Evolutionary conservation across 2,888 invertebrate species (phyloP), one percentile per base, ranked within the genome.

Genomic region (Shargacucullia verbasci): DNA sequence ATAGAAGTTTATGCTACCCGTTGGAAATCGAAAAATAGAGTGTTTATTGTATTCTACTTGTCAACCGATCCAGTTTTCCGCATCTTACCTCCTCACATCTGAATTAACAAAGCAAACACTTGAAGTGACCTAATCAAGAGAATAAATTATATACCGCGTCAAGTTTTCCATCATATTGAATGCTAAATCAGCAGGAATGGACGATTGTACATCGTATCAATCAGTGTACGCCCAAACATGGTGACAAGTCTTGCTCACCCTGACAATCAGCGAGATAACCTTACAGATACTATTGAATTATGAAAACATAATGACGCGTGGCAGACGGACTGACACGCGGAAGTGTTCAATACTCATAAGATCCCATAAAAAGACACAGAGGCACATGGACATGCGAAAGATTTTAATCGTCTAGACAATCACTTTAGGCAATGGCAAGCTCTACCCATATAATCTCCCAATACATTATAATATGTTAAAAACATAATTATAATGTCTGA

Each of bases 241-340:
- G 57, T 12, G 64, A 57, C 70, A 45, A 46, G n/a, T n/a, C n/a
- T n/a, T 25, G 31, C 34, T 13, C 52, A 20, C 55, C 43, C n/a
- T 69, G 48, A 41, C 52, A 53, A 15, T 48, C 50, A 15, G 31
- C 14, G 11, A 63, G 70, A 67, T 70, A 46, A 13, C 57, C 64
- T 67, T 45, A 41, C 31, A 46, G 64, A 70, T 70, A 67, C 40
- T 27, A 48, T 57, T 45, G 34, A 57, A 44, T 53, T 53, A 53
- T 69, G 45, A 27, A 63, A 63, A 45, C 27, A 27, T 38, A 34
- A 27, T 15, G 44, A 37, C 44, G 45, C 6, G 31, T 34, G 65
- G 64, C 45, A 39, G 52, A 56, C 50, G 13, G 44, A 50, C 39
- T 11, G 54, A 55, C 65, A 64, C 2, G n/a, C 68, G 68, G 68